These are phyloP conservation scores for Euphonia xanthogaster DNA, from an alignment of 2,797 vertebrate genomes.

Conservation along the genomic window DNA sequence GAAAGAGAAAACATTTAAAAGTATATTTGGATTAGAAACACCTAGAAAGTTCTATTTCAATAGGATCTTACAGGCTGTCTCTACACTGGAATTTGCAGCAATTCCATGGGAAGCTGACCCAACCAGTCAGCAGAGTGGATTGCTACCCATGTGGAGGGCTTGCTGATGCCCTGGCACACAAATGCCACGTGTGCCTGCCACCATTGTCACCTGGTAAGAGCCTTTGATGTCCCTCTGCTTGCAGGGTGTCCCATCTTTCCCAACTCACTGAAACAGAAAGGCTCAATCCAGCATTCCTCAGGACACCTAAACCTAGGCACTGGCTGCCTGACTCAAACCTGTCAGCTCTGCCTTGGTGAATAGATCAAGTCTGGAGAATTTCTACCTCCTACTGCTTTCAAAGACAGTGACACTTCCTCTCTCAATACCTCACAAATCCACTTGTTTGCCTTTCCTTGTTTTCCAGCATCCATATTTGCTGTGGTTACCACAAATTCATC, in stretches of 20 bases:
- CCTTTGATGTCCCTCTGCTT: not conserved
- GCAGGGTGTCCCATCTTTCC: not conserved
- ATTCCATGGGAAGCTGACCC: not conserved
- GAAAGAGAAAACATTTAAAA: not conserved
- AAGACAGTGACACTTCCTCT: not conserved
- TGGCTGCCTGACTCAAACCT: not conserved
- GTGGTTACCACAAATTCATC: not conserved
- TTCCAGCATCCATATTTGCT: not conserved
- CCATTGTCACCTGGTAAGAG: not conserved
- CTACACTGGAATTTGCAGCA: not conserved
- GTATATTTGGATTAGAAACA: not conserved
- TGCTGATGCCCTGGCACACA: not conserved
- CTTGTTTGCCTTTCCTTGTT: not conserved
- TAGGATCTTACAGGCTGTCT: not conserved
- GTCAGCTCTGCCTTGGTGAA: not conserved
- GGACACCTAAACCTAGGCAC: not conserved
- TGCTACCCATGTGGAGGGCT: not conserved
- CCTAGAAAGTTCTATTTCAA: not conserved
- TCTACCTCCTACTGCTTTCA: not conserved
- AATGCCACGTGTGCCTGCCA: not conserved
- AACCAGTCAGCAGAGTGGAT: not conserved
- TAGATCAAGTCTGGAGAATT: not conserved
- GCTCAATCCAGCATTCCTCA: not conserved
- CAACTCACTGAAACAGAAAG: not conserved
- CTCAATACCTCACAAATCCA: not conserved